Base-by-base conservation (phyloP, 1,140 invertebrate species). In the Diachasmimorpha longicaudata region DNA sequence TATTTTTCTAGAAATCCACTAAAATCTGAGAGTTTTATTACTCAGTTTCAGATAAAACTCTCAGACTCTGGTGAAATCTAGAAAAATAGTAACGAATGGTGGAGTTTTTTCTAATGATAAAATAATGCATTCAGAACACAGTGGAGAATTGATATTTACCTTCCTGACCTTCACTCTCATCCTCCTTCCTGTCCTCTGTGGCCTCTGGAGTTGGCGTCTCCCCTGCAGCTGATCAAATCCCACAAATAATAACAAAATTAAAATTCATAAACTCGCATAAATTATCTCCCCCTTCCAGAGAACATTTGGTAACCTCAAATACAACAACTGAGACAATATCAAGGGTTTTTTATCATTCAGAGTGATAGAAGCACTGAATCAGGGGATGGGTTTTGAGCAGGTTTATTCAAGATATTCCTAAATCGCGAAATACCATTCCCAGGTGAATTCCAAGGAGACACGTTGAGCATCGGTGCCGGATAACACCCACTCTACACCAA, bases 131-230 rank as follows among this genome's bases (percentile, higher is more conserved):
- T 31, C 31, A 16, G 52, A 5, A 58, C 52, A 4, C 14, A 16
- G 3, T 21, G 3, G n/a, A n/a, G n/a, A 58, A 19, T 1, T 58
- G 21, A 37, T 46, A 46, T 31, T 55, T 72, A 74, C 71, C 75
- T 58, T 79, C 78, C 0, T 14, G 23, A 23, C 68, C 74, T 70
- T 80, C 82, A 74, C 82, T 80, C 75, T 83, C 83, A 74, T 79
- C 79, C 25, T 66, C 42, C 37, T 79, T 79, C 21, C 86, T 85
- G 46, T 88, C 77, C 16, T 83, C 84, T 69, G 80, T 81, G 68
- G 84, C 87, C 74, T 88, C 89, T 55, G 89, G 85, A 85, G 89
- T 88, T 25, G 87, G 86, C 16, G 83, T 86, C 77, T 90, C 87
- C 19, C 86, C 89, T 70, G 85, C 86, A 76, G 84, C 89, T 90